A percentile compares a stretch with the other conserved stretches of the same genome.
Conservation (phyloP, 2,797 vertebrate genomes). For the Dallia pectoralis region DNA sequence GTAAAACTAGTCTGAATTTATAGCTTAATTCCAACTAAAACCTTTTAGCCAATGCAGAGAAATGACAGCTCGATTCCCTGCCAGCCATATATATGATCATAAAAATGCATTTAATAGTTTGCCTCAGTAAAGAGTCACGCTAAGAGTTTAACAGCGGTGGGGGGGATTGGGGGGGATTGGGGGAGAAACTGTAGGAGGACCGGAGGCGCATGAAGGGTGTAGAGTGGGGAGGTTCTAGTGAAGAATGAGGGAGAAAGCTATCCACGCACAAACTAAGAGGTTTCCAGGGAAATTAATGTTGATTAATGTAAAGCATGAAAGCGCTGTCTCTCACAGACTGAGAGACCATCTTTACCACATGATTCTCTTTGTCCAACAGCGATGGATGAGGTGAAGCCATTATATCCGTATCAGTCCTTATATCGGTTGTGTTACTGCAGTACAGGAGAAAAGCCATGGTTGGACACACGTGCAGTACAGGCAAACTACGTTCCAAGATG, state of each 20-base stretch:
- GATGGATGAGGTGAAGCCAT: too few relatives aligned
- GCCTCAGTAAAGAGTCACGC: conserved; percentile 37
- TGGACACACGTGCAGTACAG: not conserved
- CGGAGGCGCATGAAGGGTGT: too few relatives aligned
- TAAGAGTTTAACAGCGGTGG: conserved; percentile 27
- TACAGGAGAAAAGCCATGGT: not conserved
- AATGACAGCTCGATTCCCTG: conserved; percentile 46
- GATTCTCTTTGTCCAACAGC: too few relatives aligned
- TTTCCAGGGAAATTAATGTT: conserved; percentile 10
- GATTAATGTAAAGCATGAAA: conserved; percentile 17
- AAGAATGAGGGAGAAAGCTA: conserved; percentile 12
- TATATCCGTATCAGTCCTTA: too few relatives aligned
- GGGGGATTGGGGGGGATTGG: conserved; percentile 11
- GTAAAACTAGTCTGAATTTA: conserved; percentile 47
- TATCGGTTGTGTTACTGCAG: not conserved
- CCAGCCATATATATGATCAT: conserved; percentile 34
- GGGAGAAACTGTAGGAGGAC: not conserved
- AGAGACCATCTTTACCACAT: too few relatives aligned
- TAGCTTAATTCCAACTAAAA: conserved; percentile 51
- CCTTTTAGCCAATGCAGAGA: conserved; percentile 23
- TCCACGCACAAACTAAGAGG: too few relatives aligned
- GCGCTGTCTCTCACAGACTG: not conserved
- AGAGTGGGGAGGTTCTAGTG: not conserved
- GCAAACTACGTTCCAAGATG: not conserved
- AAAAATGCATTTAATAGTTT: conserved; percentile 62